phyloP scores from a whole-genome alignment of 2,113 vertebrate species.

The Maccullochella peelii region DNA sequence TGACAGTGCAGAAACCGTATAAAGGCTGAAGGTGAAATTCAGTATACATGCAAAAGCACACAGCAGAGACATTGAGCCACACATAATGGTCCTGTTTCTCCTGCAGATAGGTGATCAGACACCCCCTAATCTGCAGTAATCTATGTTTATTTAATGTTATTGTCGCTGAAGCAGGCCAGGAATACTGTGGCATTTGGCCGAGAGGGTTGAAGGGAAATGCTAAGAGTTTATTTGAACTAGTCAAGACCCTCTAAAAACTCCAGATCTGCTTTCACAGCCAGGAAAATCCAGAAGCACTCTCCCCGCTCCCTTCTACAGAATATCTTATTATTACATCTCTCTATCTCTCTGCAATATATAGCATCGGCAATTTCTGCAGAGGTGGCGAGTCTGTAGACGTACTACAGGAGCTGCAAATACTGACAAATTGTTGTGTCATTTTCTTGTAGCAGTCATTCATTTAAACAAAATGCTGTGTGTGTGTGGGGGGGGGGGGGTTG shows the following conservation, averaged over 20 bases:
- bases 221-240: conserved; percentile 67
- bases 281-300: conserved; percentile 40
- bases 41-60: background rate
- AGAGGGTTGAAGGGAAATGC: conserved; percentile 47
- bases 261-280: conserved; percentile 53
- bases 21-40: conserved; percentile 45
- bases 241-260: conserved; percentile 53
- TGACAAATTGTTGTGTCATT: conserved; percentile 50
- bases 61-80: conserved; percentile 25
- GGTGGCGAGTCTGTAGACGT: conserved; percentile 35
- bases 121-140: conserved; percentile 68
- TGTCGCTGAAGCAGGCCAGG: conserved; percentile 48
- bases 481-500: too few species aligned
- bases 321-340: conserved; percentile 38
- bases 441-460: conserved; percentile 44
- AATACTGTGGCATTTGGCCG: conserved; percentile 60
- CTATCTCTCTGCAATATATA: conserved; percentile 13
- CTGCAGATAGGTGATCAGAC: conserved; percentile 45
- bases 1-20: conserved; percentile 26
- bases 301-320: background rate
- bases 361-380: conserved; percentile 27
- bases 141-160: conserved; percentile 75
- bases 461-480: conserved; percentile 37
- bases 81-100: conserved; percentile 8
- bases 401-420: conserved; percentile 40